phyloP scores from a whole-genome alignment of 1,140 invertebrate genomes.

The Palaemon carinicauda region DNA sequence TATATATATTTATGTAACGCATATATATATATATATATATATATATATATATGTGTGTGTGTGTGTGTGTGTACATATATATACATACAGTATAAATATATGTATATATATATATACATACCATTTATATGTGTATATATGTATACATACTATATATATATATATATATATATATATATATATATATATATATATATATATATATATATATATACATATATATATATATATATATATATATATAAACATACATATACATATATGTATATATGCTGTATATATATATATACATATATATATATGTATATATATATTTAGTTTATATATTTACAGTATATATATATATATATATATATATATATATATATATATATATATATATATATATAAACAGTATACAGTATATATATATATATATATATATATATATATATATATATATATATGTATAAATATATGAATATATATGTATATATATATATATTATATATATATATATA shows the following conservation, averaged over 20 bases:
- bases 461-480: background rate
- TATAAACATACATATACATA: no score
- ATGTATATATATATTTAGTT: background rate
- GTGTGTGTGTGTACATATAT: background rate
- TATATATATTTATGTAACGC: background rate
- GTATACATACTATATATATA: no score
- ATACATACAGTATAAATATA: background rate
- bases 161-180: no score
- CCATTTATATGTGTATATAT: no score
- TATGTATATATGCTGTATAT: background rate
- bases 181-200: background rate
- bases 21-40: background rate
- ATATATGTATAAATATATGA: background rate
- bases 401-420: no score
- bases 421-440: background rate
- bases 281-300: background rate
- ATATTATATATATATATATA: background rate
- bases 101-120: slow-evolving; percentile 9
- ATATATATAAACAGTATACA: no score
- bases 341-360: slow-evolving; percentile 9
- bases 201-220: background rate
- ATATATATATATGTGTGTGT: background rate
- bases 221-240: background rate
- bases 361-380: no score
- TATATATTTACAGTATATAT: background rate